These are phyloP conservation scores for Halichondria panicea DNA, from an alignment of 37 sponge, comb jelly and placozoan species.

Conservation along the genomic window DNA sequence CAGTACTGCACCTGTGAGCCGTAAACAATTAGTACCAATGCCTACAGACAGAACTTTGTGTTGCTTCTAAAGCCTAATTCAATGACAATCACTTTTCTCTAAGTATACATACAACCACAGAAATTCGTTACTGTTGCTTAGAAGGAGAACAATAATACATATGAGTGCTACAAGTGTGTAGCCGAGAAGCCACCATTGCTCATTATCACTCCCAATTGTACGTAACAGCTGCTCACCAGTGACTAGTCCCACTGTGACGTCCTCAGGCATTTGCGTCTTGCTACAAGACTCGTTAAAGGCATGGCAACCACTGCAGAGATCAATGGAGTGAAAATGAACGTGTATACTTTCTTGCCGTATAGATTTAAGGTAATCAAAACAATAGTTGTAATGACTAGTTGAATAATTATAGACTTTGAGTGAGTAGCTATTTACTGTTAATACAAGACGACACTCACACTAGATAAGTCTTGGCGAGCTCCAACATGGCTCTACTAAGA, in stretches of 20 bases:
- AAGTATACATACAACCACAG: no score
- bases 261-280: conserved; percentile 38
- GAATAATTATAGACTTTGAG: no score
- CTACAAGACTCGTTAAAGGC: conserved; percentile 33
- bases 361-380: neutral
- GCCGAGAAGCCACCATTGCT: no score
- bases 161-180: no score
- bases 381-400: neutral
- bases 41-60: no score
- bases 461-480: conserved; percentile 16
- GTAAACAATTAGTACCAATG: no score
- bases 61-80: no score
- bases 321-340: neutral
- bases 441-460: conserved; percentile 14
- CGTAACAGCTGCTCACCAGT: conserved; percentile 19
- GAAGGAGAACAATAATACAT: no score
- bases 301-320: conserved; percentile 12
- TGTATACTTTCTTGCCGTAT: neutral
- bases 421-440: no score
- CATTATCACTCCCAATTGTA: neutral
- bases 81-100: no score
- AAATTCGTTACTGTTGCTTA: no score
- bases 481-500: conserved; percentile 51
- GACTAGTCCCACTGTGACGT: conserved; percentile 43
- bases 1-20: conserved; percentile 25